Evolutionary conservation across 2,888 invertebrate species (phyloP), one percentile per base, ranked within the genome.

Genomic region (Drosophila gaucha): DNA sequence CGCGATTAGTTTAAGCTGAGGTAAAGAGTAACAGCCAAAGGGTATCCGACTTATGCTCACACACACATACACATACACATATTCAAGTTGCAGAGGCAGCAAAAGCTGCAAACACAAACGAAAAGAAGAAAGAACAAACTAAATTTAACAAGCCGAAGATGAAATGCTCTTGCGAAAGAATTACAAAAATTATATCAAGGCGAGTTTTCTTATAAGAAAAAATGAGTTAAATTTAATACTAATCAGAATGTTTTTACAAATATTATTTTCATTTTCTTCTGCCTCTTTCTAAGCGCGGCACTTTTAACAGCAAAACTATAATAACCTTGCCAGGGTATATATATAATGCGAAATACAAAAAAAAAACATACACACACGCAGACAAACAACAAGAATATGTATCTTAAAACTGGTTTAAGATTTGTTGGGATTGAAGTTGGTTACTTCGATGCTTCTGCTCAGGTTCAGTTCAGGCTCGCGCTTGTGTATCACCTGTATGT

Each of bases 341-440:
- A 2, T 10, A 22, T n/a, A 73, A 73, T 84, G 73, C 80, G 78
- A 78, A 84, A 76, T 67, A 78, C 56, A 20, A 78, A 67, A 74
- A 41, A 62, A 51, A 58, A 57, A 47, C 41, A 41, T 41, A 74
- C 74, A 73, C 50, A 67, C 57, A 75, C 56, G 20, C 46, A 56
- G 28, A 65, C 49, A 66, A 9, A 43, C 63, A 67, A 55, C 64
- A 68, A 73, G 82, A 82, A 82, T 82, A 86, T 85, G 86, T 82
- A 83, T 82, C 83, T 82, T 82, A 67, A 82, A 82, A 82, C 82
- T 82, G 82, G 82, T 82, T 82, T 82, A 80, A 85, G 80, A 82
- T 82, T 82, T 82, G 78, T 75, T 73, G 72, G 85, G 82, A 76
- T 82, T 86, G 83, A 64, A 74, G 74, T 74, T 75, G 74, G 75